These are phyloP conservation scores for Tapirus indicus DNA, from an alignment of 2,797 vertebrate genomes.

Conservation along the genomic window DNA sequence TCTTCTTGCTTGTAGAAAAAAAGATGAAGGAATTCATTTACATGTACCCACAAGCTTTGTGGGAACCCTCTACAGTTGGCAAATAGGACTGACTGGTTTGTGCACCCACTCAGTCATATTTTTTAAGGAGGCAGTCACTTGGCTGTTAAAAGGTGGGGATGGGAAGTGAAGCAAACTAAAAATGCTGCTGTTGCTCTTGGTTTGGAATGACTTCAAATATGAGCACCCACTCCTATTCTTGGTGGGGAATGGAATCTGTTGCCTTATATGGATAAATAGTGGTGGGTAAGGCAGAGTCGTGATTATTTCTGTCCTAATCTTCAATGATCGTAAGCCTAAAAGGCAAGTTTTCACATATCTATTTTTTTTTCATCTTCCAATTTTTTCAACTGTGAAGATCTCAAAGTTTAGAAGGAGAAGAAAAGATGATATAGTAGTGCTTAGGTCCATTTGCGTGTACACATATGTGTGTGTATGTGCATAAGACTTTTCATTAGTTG, in stretches of 20 bases:
- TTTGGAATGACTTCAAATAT: neutral
- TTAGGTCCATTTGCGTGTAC: neutral
- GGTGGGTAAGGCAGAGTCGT: neutral
- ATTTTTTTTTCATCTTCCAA: neutral
- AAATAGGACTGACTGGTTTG: neutral
- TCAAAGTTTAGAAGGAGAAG: neutral
- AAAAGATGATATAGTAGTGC: neutral
- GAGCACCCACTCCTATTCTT: neutral
- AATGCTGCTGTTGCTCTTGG: neutral
- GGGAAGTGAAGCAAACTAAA: neutral
- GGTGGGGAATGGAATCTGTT: neutral
- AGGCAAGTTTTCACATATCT: neutral
- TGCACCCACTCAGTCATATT: neutral
- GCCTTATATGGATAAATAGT: neutral
- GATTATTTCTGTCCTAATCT: slow-evolving; percentile 1
- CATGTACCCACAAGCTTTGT: slow-evolving; percentile 22
- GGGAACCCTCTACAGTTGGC: slow-evolving; percentile 12
- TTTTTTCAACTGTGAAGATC: neutral
- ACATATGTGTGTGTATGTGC: neutral
- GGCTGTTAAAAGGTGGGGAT: slow-evolving; percentile 5
- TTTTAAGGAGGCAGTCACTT: slow-evolving; percentile 18
- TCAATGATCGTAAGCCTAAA: neutral
- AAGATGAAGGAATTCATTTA: slow-evolving; percentile 58
- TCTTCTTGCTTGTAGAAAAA: slow-evolving; percentile 7
- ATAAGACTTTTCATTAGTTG: neutral